Base-by-base conservation (phyloP, 2,888 invertebrate genomes). In the Sinhomidia bicolor region DNA sequence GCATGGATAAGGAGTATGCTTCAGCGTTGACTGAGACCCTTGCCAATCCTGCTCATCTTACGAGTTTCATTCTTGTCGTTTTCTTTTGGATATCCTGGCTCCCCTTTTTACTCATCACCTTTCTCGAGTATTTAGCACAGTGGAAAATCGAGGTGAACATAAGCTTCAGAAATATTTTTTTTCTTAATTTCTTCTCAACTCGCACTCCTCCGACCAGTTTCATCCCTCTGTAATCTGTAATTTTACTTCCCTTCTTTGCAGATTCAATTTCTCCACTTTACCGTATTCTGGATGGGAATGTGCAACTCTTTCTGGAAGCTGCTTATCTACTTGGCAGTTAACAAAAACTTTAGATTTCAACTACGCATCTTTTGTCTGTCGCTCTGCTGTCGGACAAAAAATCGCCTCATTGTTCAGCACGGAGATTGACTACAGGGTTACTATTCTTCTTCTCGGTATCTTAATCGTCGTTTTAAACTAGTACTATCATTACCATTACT, bases 251-350 rank as follows among this genome's bases (percentile, higher is more conserved):
- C 14, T 57, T 20, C 6, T 36, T 90, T 94, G 60, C 95, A 96
- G 94, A 95, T 97, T 93, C 97, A 97, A 92, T 96, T 97, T 94
- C 94, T 98, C 91, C 97, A 98, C 94, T 99, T 98, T 93, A 96
- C 96, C 91, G 96, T 98, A 92, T 97, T 98, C 83, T 99, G 99
- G 99, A 95, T 99, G 92, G 99, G 98, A 74, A 96, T 99, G 92
- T 95, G 98, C 92, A 99, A 99, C 94, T 98, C 98, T 76, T 97
- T 98, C 94, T 98, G 98, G 97, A 99, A 99, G 94, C 96, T 98
- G 91, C 94, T 99, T 90, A 97, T 99, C 92, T 96, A 99, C 93
- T 95, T 97, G 92, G 95, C 97, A 89, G 95, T 99, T 94, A 98
- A 98, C 94, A 97, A 98, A 65, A 98, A 98, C 94, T 99, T 99